Base-by-base conservation (phyloP, 1,140 invertebrate genomes). In the Prorops nasuta region DNA sequence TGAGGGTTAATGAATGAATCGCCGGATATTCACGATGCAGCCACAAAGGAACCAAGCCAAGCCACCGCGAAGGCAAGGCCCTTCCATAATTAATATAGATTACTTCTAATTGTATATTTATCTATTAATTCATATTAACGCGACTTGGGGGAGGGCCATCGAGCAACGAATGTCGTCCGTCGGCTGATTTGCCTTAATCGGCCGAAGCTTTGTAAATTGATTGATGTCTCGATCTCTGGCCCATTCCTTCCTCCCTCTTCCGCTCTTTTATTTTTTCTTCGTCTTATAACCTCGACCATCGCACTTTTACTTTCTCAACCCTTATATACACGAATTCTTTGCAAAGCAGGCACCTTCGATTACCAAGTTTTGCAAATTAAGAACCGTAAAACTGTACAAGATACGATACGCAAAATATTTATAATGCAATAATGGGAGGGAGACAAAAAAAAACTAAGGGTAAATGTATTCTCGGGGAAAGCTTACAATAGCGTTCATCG, bases 101-200 rank as follows among this genome's bases (percentile, higher is more conserved):
- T 75, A 76, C 67, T 69, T 68, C 63, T 74, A 72, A 77, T 77
- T 76, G 69, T 77, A 74, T 73, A 72, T 74, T 76, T 76, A 77
- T 75, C 69, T 72, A 77, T 77, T 76, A 77, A 76, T 76, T 60
- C 65, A 71, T 69, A 74, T 73, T 67, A 76, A 77, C 69, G 60
- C 19, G 38, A 15, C 4, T 10, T 6, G 31, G 40, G 49, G 40
- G 56, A 44, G 58, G 44, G 60, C 46, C 59, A 60, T 54, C 56
- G 55, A 59, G 44, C 49, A 56, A 64, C 61, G 58, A 59, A 56
- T 61, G 58, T 64, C 69, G 65, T 65, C 60, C 60, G 44, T 57
- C 59, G 54, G 51, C 58, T 70, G 63, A 73, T 72, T 75, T 64
- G 66, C 57, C 67, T 70, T 71, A 71, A 75, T 76, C 71, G 59